Base-by-base conservation (phyloP, 2,113 vertebrate species). In the Fregetta grallaria region DNA sequence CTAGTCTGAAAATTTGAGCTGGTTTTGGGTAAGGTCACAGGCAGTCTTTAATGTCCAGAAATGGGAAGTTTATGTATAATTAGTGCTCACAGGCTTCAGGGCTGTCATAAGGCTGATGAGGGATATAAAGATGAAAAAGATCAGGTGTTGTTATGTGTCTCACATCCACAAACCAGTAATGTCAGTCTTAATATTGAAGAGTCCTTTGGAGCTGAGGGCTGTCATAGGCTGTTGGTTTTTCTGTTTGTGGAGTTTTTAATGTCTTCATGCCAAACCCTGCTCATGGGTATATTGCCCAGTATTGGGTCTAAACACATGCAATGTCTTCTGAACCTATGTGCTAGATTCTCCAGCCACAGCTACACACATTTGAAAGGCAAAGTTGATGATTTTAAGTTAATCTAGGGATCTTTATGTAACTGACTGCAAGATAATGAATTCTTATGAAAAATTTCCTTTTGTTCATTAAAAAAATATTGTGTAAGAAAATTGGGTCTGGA, bases 261-360 rank as follows among this genome's bases (percentile, higher is more conserved):
- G 23, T 29, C 42, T 77, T 66, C 27, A 11, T 59, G 21, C 7
- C n/a, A 45, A 79, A 91, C 58, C 2, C 34, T 88, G 23, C 30
- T 47, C 13, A 2, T 3, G 12, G 36, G 19, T 40, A 5, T 10
- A 2, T 40, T n/a, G 40, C 6, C 11, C 58, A 20, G 5, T 49
- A 10, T 3, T 29, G n/a, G 32, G 7, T 8, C 32, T 40, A 75
- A 1, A 5, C 8, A 55, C 8, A 4, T 8, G 3, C 25, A 22
- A 10, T 13, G 11, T 67, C n/a, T 80, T 75, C 59, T 36, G 56
- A 86, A 80, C 27, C 20, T 10, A 0, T 1, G 6, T 42, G 20
- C 53, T 59, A 18, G 19, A 49, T 68, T 68, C 52, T 56, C 17
- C 63, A 86, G 30, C 11, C 40, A 62, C 36, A 62, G n/a, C 58